These are phyloP conservation scores for Netelia virgata DNA, from an alignment of 2,888 invertebrate genomes.

Conservation along the genomic window DNA sequence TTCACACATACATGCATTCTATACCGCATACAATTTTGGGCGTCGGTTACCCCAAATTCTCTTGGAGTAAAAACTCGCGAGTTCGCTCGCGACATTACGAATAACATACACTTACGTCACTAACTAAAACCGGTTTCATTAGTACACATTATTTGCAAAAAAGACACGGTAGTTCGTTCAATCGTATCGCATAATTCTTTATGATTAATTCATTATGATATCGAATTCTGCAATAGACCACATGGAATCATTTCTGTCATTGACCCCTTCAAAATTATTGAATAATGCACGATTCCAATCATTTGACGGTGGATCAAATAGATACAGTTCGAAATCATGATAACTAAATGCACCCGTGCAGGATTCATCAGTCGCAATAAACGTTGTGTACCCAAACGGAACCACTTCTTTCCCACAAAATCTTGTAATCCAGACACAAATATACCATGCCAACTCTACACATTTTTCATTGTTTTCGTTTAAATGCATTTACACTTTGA, in stretches of 20 bases:
- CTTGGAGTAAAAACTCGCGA: constrained; percentile 45
- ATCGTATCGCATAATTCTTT: constrained; percentile 15
- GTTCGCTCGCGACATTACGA: constrained; percentile 28
- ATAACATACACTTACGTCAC: constrained; percentile 48
- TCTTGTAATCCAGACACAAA: constrained; percentile 23
- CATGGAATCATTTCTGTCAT: not conserved
- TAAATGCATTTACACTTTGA: constrained; percentile 59
- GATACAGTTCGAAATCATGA: not conserved
- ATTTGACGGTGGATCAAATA: constrained; percentile 1
- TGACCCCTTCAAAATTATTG: constrained; percentile 1
- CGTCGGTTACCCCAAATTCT: constrained; percentile 17
- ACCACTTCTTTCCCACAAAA: constrained; percentile 9
- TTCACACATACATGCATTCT: not conserved
- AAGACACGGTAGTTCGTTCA: constrained; percentile 35
- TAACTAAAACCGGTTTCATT: constrained; percentile 55
- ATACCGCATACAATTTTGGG: constrained; percentile 19
- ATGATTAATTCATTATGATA: constrained; percentile 40
- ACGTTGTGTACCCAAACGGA: constrained; percentile 30
- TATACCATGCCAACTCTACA: constrained; percentile 24
- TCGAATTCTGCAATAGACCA: constrained; percentile 15
- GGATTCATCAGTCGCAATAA: constrained; percentile 29
- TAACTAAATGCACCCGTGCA: constrained; percentile 6
- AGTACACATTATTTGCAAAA: constrained; percentile 42
- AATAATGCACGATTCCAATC: not conserved
- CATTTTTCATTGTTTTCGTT: not conserved